These are phyloP conservation scores for Psammodynastes pulverulentus DNA, from an alignment of 2,113 vertebrate genomes.

Conservation along the genomic window DNA sequence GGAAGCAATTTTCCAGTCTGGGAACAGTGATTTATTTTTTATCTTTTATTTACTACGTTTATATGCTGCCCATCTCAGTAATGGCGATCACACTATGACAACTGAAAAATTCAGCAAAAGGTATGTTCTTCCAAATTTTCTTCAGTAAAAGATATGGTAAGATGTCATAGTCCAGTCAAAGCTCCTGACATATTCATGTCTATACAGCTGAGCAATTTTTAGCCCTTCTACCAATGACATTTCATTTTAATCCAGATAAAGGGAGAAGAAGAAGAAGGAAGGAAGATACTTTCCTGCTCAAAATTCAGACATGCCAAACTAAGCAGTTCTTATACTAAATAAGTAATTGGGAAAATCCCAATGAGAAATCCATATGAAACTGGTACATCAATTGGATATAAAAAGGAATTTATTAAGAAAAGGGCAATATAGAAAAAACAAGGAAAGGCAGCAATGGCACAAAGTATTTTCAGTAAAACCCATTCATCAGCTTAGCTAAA, in stretches of 20 bases:
- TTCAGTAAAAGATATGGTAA: background rate
- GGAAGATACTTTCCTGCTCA: background rate
- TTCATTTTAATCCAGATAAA: background rate
- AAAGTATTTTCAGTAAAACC: background rate
- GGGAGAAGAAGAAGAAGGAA: background rate
- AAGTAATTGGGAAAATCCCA: background rate
- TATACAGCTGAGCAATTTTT: background rate
- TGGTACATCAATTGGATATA: background rate
- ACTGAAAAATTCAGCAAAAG: background rate
- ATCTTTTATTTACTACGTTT: background rate
- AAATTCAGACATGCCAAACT: background rate
- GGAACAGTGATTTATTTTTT: background rate
- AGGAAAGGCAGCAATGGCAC: background rate
- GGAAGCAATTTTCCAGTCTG: background rate
- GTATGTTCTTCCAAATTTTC: background rate
- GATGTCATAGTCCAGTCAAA: background rate
- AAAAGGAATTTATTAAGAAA: background rate
- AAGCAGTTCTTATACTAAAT: background rate
- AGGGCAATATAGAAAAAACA: background rate
- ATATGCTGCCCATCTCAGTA: background rate
- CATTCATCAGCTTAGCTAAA: background rate
- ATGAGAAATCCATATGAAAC: background rate
- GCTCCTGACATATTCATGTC: background rate
- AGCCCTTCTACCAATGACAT: background rate
- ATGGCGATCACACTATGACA: background rate